A percentile compares a stretch with the other conserved stretches of the same genome.
These are phyloP conservation scores for Strix uralensis DNA, from an alignment of 2,113 vertebrate genomes.

Conservation along the genomic window DNA sequence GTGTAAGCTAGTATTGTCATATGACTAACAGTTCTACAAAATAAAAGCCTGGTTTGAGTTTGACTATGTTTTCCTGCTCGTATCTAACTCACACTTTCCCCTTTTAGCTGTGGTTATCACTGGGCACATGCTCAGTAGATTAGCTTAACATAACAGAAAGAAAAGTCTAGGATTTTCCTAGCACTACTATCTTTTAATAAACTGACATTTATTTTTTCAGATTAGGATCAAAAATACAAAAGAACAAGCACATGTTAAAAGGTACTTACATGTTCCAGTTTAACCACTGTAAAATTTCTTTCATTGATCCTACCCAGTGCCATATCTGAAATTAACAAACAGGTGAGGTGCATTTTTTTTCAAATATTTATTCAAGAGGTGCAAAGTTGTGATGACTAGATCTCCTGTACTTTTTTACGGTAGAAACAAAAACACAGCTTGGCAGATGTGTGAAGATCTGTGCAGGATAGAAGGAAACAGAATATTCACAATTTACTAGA, in stretches of 20 bases:
- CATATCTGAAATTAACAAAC: background rate
- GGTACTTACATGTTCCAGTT: background rate
- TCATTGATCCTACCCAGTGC: background rate
- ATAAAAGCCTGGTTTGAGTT: background rate
- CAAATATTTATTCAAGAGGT: background rate
- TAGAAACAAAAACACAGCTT: background rate
- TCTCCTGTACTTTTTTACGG: background rate
- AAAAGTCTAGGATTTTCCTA: background rate
- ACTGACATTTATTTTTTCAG: background rate
- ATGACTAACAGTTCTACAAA: background rate
- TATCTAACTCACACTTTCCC: background rate
- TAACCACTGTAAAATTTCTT: background rate
- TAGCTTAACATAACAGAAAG: background rate
- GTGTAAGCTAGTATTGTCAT: background rate
- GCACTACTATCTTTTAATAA: background rate
- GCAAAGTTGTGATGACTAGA: background rate
- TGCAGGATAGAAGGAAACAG: background rate
- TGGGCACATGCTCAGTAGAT: background rate
- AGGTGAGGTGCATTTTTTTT: rapidly evolving
- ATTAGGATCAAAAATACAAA: background rate
- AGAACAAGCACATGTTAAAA: background rate
- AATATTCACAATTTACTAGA: background rate
- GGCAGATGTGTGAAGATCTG: background rate
- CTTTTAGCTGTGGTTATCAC: background rate
- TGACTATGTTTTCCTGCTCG: background rate